phyloP scores from a whole-genome alignment of 2,113 vertebrate species.

The Taurulus bubalis region DNA sequence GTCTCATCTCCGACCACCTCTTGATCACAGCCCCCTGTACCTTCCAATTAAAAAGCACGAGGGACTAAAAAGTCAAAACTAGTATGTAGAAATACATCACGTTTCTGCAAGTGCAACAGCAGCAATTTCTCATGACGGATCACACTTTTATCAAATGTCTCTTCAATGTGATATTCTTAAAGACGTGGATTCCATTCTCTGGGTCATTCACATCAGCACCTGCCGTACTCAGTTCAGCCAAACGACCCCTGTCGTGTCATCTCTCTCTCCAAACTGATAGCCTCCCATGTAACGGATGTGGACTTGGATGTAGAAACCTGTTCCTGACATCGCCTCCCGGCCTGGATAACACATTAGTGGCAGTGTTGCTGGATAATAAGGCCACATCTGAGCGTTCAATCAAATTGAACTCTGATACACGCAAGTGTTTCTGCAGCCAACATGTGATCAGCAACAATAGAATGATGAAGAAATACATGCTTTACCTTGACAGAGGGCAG shows the following conservation, averaged over 20 bases:
- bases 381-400: constrained; percentile 4
- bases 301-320: constrained; percentile 13
- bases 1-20: constrained; percentile 9
- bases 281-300: constrained; percentile 16
- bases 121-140: background rate
- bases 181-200: background rate
- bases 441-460: background rate
- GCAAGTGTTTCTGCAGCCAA: background rate
- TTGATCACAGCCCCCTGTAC: background rate
- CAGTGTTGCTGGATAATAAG: constrained; percentile 13
- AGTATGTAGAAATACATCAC: background rate
- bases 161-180: background rate
- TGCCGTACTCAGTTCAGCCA: background rate
- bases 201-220: background rate
- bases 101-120: background rate
- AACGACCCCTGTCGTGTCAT: background rate
- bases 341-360: constrained; percentile 56
- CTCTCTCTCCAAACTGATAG: background rate
- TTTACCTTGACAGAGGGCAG: constrained; percentile 1
- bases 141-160: background rate
- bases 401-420: background rate
- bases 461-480: background rate
- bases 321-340: constrained; percentile 15
- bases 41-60: background rate
- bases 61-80: background rate